Evolutionary conservation across 2,888 invertebrate genomes (phyloP).

Genomic region (Gibbula magus): DNA sequence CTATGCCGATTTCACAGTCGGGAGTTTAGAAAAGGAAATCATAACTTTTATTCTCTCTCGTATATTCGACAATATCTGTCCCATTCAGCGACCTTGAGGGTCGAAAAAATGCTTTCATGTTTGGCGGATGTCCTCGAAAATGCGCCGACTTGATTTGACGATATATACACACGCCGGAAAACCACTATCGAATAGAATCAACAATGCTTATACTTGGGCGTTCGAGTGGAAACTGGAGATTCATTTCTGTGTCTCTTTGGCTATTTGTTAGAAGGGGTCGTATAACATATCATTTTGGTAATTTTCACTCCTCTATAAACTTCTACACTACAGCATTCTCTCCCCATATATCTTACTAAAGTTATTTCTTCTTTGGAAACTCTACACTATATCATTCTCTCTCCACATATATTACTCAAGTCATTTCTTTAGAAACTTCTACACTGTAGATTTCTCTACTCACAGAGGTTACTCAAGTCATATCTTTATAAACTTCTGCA

Average conservation of each 20-base stretch:
- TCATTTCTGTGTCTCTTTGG: neutral
- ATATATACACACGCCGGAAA: neutral
- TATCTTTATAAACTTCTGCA: too few species aligned
- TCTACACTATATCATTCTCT: too few species aligned
- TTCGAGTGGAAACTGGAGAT: neutral
- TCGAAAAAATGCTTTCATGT: neutral
- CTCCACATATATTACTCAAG: too few species aligned
- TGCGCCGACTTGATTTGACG: neutral
- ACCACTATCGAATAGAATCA: slow-evolving; percentile 6
- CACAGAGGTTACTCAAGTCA: too few species aligned
- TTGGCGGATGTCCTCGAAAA: neutral
- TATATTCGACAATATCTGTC: slow-evolving; percentile 19
- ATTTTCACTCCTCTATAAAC: too few species aligned
- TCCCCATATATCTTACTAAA: too few species aligned
- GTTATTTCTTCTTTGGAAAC: too few species aligned
- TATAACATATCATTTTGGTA: too few species aligned
- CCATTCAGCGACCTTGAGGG: neutral
- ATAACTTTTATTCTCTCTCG: neutral
- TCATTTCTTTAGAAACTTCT: too few species aligned
- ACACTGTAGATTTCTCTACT: too few species aligned
- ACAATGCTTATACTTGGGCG: neutral
- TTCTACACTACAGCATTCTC: too few species aligned
- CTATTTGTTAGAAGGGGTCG: too few species aligned
- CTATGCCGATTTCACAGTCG: neutral
- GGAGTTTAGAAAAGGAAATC: slow-evolving; percentile 8